A percentile compares a stretch with the other conserved stretches of the same genome.
Conservation (phyloP, 2,888 invertebrate genomes). For the Folsomia manolachei region DNA sequence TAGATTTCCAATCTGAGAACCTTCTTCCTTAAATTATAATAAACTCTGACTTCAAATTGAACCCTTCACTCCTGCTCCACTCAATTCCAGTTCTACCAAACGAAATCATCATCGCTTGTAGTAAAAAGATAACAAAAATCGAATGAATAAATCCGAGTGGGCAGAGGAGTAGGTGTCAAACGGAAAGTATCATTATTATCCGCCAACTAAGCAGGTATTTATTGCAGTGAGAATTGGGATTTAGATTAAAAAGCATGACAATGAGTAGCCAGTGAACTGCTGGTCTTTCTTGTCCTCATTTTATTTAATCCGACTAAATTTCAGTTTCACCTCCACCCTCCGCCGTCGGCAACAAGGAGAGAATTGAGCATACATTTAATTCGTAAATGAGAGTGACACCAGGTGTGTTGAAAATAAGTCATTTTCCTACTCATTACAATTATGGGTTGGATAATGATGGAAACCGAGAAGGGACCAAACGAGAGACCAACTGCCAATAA, state of each 20-base stretch:
- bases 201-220: constrained; percentile 7
- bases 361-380: too few relatives aligned
- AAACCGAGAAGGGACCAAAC: neutral
- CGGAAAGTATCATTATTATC: too few relatives aligned
- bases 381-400: constrained; percentile 49
- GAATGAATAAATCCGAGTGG: too few relatives aligned
- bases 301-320: neutral
- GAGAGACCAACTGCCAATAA: neutral
- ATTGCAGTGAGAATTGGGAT: constrained; percentile 13
- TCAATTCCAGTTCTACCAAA: too few relatives aligned
- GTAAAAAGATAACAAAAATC: neutral
- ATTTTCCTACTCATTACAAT: constrained; percentile 32
- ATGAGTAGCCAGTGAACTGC: neutral
- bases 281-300: neutral
- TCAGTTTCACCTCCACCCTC: too few relatives aligned
- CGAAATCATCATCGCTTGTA: too few relatives aligned
- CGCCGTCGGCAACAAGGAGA: too few relatives aligned
- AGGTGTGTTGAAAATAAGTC: constrained; percentile 47
- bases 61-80: too few relatives aligned
- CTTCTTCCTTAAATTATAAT: neutral
- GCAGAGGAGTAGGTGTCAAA: too few relatives aligned
- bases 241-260: constrained; percentile 7
- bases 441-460: neutral
- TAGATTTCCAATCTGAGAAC: constrained; percentile 4
- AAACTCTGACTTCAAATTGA: neutral